Conservation (phyloP, 2,113 vertebrate species). For the Hypocryptadius cinnamomeus region DNA sequence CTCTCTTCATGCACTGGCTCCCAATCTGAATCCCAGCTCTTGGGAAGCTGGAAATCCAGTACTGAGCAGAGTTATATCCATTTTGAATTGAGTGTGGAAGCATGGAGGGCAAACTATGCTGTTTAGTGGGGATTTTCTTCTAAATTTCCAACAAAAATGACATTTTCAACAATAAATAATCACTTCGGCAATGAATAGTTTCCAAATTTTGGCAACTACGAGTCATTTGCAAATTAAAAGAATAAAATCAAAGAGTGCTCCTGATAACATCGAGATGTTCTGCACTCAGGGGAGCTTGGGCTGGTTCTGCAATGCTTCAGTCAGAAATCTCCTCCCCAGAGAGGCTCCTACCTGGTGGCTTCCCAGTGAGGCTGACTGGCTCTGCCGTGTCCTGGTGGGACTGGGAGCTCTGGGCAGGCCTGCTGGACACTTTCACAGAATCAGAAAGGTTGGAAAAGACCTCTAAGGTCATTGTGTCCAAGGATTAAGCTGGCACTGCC, state of each 20-base stretch:
- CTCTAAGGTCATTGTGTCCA: background rate
- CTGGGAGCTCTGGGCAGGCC: background rate
- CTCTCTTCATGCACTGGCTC: background rate
- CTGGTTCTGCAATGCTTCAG: background rate
- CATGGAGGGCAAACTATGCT: accelerated
- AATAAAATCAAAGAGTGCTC: background rate
- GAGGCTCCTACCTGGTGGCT: background rate
- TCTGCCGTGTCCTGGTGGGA: background rate
- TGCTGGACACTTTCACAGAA: background rate
- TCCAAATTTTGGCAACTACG: background rate
- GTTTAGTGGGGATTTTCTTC: background rate
- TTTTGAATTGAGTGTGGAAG: background rate
- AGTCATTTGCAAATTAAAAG: background rate
- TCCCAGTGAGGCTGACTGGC: background rate
- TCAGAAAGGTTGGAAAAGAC: background rate
- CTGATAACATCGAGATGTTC: background rate
- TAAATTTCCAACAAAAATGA: background rate
- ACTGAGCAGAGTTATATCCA: background rate
- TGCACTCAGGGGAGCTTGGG: background rate
- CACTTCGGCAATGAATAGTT: background rate
- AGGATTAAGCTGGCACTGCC: background rate
- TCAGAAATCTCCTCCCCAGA: background rate
- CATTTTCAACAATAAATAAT: background rate
- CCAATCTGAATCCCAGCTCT: background rate
- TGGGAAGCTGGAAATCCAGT: background rate